Evolutionary conservation across 2,888 invertebrate species (phyloP).

Genomic region (Pammene fasciana): DNA sequence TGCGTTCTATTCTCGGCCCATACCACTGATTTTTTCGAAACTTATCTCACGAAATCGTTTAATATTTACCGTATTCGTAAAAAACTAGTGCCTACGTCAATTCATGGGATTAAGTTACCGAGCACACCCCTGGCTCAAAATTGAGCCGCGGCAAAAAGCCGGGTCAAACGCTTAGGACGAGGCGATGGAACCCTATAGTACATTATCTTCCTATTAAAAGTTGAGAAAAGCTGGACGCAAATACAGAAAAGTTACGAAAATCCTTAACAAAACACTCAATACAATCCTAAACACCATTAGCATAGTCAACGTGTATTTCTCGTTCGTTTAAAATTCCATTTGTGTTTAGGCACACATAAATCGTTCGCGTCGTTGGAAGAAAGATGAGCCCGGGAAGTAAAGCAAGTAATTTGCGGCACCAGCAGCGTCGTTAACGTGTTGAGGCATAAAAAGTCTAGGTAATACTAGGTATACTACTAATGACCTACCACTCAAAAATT

Average conservation of each 20-base stretch:
- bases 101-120: too few relatives aligned
- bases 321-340: constrained; percentile 39
- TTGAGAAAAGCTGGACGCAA: too few relatives aligned
- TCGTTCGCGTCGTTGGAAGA: constrained; percentile 35
- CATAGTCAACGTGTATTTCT: constrained; percentile 12
- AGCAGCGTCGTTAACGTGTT: constrained; percentile 27
- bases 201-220: too few relatives aligned
- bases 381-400: constrained; percentile 38
- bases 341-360: constrained; percentile 34
- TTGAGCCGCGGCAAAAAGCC: too few relatives aligned
- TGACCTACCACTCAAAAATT: not conserved
- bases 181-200: too few relatives aligned
- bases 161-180: too few relatives aligned
- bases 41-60: too few relatives aligned
- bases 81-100: too few relatives aligned
- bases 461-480: constrained; percentile 1
- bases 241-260: not conserved
- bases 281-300: constrained; percentile 6
- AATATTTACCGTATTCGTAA: too few relatives aligned
- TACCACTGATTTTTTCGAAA: too few relatives aligned
- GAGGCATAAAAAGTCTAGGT: constrained; percentile 25
- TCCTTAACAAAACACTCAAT: not conserved
- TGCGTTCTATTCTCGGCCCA: too few relatives aligned
- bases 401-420: constrained; percentile 29
- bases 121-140: too few relatives aligned